Percentiles rank a stretch among this genome's conserved stretches.
Conservation (phyloP, 2,113 vertebrate species). For the Psilopsiagon aurifrons region DNA sequence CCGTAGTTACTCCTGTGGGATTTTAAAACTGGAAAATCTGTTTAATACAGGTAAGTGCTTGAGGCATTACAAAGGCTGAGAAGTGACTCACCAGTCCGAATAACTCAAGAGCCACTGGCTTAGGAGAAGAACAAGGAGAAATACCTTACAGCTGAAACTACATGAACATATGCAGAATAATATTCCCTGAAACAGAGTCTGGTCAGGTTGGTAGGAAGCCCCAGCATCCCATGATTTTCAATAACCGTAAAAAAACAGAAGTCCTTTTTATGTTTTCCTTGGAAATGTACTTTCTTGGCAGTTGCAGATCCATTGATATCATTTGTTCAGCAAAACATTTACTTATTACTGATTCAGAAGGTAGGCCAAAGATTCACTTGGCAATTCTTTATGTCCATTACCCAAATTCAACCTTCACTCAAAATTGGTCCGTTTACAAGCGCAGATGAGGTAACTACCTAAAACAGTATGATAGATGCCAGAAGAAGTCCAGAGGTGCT, state of each 20-base stretch:
- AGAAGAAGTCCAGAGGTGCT: slow-evolving; percentile 7
- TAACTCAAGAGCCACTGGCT: not conserved
- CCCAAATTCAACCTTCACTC: not conserved
- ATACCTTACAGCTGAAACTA: not conserved
- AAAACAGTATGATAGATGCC: not conserved
- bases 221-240: not conserved
- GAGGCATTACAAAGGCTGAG: not conserved
- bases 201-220: not conserved
- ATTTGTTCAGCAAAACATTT: slow-evolving; percentile 10
- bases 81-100: not conserved
- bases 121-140: not conserved
- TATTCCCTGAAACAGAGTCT: not conserved
- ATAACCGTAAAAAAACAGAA: not conserved
- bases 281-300: slow-evolving; percentile 12
- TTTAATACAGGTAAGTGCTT: not conserved
- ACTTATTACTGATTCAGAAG: slow-evolving; percentile 12
- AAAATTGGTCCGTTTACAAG: not conserved
- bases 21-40: not conserved
- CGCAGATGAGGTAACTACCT: not conserved
- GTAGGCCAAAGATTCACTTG: slow-evolving; percentile 21
- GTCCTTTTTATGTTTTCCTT: not conserved
- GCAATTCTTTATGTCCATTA: not conserved
- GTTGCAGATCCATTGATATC: not conserved
- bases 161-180: not conserved
- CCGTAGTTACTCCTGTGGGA: not conserved